A percentile compares a stretch with the other conserved stretches of the same genome.
phyloP scores from a whole-genome alignment of 2,888 invertebrate species.

The Scrobipalpa atriplicella region DNA sequence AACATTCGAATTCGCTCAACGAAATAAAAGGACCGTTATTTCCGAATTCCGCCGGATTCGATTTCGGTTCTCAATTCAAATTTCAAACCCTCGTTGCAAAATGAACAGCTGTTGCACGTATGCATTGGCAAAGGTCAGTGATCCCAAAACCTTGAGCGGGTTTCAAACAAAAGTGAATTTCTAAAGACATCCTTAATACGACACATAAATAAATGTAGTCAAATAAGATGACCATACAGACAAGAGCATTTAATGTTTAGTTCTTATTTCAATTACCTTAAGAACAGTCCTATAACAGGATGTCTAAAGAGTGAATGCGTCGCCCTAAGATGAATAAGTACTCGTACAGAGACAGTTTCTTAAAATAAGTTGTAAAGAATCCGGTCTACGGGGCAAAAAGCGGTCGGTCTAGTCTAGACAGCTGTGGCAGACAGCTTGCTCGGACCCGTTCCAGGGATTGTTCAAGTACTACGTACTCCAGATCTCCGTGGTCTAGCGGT shows the following conservation, averaged over 20 bases:
- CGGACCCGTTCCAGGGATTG: background rate
- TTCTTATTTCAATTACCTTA: background rate
- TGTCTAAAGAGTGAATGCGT: constrained; percentile 8
- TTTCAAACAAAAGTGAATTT: background rate
- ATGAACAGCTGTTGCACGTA: constrained; percentile 17
- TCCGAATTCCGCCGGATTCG: constrained; percentile 18
- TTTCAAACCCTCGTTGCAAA: constrained; percentile 6
- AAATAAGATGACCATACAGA: background rate
- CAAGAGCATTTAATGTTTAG: background rate
- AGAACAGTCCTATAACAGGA: background rate
- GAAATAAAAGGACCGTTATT: constrained; percentile 13
- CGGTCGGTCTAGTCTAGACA: constrained; percentile 28
- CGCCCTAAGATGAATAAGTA: background rate
- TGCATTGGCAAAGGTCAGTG: constrained; percentile 22
- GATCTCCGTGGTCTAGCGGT: too few species aligned
- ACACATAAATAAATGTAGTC: background rate
- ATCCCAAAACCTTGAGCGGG: constrained; percentile 5
- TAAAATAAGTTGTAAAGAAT: constrained; percentile 17
- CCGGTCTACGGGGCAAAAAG: constrained; percentile 22
- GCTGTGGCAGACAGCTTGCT: constrained; percentile 31
- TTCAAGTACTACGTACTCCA: constrained; percentile 28
- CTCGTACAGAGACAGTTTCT: background rate
- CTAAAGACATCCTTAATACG: constrained; percentile 11
- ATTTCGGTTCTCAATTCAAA: constrained; percentile 10
- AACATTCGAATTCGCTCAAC: background rate